Base-by-base conservation (phyloP, 37 sponge, comb jelly and placozoan species). In the Halichondria panicea region DNA sequence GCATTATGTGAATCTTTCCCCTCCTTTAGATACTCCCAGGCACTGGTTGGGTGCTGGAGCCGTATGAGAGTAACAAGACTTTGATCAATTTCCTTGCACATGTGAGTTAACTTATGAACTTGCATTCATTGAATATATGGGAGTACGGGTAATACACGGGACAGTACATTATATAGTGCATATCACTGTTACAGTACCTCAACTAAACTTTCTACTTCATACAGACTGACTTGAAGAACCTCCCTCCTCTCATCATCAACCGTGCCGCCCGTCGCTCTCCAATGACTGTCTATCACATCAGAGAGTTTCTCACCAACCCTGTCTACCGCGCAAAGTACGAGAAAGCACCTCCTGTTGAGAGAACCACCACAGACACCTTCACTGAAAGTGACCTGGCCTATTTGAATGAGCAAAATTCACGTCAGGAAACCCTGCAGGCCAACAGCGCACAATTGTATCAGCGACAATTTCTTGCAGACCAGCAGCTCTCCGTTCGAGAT, bases 11-110 rank as follows among this genome's bases (percentile, higher is more conserved):
- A 61, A 21, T 59, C 44, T 15, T 39, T 21, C 32, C 40, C 38
- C 21, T 35, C 50, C 4, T 64, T 0, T 48, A 87, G 88, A 7
- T 81, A 0, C 73, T 31, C 21, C 86, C 76, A 48, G 91, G 91
- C 22, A 55, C 76, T 30, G 91, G 91, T 5, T 90, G 78, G 78
- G 76, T 80, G 52, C 37, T 81, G 59, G 85, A 89, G 43, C 86
- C 86, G 46, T 89, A 68, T 34, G 36, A 58, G 22, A 71, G 70
- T n/a, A 80, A 70, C 27, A 68, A 69, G 31, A 84, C 91, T 19
- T 38, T 90, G n/a, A 43, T 79, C 70, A 70, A 52, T 27, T 86
- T 69, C 33, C 24, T 79, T 33, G 81, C 75, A 33, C 87, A 86
- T 86, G 87, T 86, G 50, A 67, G 87, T 3, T 43, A 43, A 4